Conservation (phyloP, 2,888 invertebrate species). For the Pristionchus entomophagus region DNA sequence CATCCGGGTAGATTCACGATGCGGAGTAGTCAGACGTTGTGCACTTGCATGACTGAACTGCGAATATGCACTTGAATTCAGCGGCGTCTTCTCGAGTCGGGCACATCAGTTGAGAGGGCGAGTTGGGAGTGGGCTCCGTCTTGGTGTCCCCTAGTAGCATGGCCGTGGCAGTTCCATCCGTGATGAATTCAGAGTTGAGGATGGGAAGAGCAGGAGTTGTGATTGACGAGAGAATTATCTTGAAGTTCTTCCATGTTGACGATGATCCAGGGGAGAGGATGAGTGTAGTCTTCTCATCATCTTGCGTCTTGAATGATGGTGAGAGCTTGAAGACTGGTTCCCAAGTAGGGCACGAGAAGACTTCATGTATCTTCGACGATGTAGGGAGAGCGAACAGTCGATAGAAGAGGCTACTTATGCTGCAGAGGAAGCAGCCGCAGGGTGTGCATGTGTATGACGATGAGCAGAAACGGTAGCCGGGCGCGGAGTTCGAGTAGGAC, state of each 20-base stretch:
- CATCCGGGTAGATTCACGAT: neutral
- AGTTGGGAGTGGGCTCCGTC: conserved; percentile 20
- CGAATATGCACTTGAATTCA: conserved; percentile 11
- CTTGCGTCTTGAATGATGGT: neutral
- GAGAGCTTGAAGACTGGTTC: neutral
- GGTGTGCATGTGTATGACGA: neutral
- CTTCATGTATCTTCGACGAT: neutral
- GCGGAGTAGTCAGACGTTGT: neutral
- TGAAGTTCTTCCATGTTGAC: conserved; percentile 3
- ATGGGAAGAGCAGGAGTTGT: conserved; percentile 35
- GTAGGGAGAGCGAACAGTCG: neutral
- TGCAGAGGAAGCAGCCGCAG: neutral
- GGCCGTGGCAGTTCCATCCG: conserved; percentile 6
- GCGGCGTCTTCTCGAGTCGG: neutral
- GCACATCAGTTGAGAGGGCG: conserved; percentile 20
- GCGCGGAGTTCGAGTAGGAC: neutral
- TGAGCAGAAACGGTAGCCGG: conserved; percentile 29
- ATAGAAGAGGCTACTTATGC: neutral
- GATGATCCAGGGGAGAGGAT: neutral
- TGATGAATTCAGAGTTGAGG: conserved; percentile 25
- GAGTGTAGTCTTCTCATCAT: conserved; percentile 5
- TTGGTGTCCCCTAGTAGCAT: neutral
- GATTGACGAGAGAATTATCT: neutral
- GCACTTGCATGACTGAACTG: conserved; percentile 1
- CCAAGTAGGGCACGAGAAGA: conserved; percentile 28